Evolutionary conservation across 2,797 vertebrate genomes (phyloP), one percentile per base, ranked within the genome.

Genomic region (Heteromormyrus szaboi): DNA sequence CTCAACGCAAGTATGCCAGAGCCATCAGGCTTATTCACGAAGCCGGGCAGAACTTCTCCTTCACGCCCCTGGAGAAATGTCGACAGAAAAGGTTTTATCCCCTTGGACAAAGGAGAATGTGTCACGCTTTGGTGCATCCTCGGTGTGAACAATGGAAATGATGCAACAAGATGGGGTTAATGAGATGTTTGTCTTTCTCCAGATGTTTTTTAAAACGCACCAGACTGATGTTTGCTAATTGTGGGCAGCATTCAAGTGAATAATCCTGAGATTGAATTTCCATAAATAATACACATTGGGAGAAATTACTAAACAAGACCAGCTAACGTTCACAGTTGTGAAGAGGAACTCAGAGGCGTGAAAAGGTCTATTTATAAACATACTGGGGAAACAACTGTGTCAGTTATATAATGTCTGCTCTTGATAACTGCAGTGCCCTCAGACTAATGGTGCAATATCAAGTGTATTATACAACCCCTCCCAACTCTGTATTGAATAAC

Each of bases 321-420:
- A 50, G 46, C 81, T 19, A 50, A 44, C 37, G 44, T 79, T 79
- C 46, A 50, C 17, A 48, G 19, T 48, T 50, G 46, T 48, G 46
- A 50, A 22, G 46, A 84, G n/a, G 9, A 50, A 84, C n/a, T 84
- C 46, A n/a, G 81, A 46, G 19, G 9, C 11, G 3, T 84, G 46
- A 84, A 84, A 84, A 84, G n/a, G 46, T 50, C 7, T 84, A 48
- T 84, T 84, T 84, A 22, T 84, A 84, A 84, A 44, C 46, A 48
- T 84, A 46, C n/a, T 51, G 22, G 22, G 37, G 46, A 84, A 50
- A 22, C 81, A 22, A 84, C 19, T 84, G 81, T 84, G 46, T 44
- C 2, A 14, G 72, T 44, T 84, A 44, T 84, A 25, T 48, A 50
- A 84, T n/a, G n/a, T 51, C 81, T 84, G 81, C 14, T 79, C 72